Evolutionary conservation across 2,888 invertebrate species (phyloP).

Genomic region (Mesoligia furuncula): DNA sequence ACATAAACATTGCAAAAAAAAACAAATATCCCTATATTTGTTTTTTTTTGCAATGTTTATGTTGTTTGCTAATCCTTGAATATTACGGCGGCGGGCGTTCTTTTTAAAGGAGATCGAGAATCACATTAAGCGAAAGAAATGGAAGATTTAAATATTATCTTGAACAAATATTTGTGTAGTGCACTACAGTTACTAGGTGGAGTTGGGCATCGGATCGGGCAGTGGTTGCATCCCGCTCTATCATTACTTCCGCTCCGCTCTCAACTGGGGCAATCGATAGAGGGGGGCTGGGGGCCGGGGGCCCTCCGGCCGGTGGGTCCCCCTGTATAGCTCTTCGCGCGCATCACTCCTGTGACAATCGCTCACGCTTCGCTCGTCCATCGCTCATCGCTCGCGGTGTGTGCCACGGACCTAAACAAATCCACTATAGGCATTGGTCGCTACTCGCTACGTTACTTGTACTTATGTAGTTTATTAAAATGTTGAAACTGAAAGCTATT

Average conservation of each 20-base stretch:
- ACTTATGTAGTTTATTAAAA: slow-evolving; percentile 24
- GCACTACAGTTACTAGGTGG: slow-evolving; percentile 84
- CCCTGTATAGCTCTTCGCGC: slow-evolving; percentile 78
- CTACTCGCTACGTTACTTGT: slow-evolving; percentile 28
- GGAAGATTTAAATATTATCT: slow-evolving; percentile 86
- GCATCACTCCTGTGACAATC: slow-evolving; percentile 89
- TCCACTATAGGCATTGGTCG: slow-evolving; percentile 32
- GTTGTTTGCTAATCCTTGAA: slow-evolving; percentile 66
- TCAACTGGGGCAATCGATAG: slow-evolving; percentile 93
- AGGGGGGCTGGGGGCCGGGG: slow-evolving; percentile 76
- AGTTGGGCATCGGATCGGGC: slow-evolving; percentile 86
- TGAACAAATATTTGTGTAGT: slow-evolving; percentile 86
- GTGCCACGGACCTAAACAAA: slow-evolving; percentile 56
- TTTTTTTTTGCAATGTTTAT: too few relatives aligned
- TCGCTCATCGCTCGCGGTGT: slow-evolving; percentile 68
- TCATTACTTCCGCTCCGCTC: slow-evolving; percentile 90
- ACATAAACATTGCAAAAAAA: slow-evolving; percentile 9
- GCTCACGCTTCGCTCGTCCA: slow-evolving; percentile 80
- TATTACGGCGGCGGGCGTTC: slow-evolving; percentile 56
- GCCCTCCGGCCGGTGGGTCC: slow-evolving; percentile 75
- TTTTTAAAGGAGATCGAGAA: slow-evolving; percentile 68
- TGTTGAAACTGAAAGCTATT: not conserved
- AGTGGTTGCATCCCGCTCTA: slow-evolving; percentile 90
- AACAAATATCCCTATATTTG: too few relatives aligned
- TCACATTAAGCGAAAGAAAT: slow-evolving; percentile 77